A percentile compares a stretch with the other conserved stretches of the same genome.
These are phyloP conservation scores for Sphaeramia orbicularis DNA, from an alignment of 2,797 vertebrate species.

Conservation along the genomic window DNA sequence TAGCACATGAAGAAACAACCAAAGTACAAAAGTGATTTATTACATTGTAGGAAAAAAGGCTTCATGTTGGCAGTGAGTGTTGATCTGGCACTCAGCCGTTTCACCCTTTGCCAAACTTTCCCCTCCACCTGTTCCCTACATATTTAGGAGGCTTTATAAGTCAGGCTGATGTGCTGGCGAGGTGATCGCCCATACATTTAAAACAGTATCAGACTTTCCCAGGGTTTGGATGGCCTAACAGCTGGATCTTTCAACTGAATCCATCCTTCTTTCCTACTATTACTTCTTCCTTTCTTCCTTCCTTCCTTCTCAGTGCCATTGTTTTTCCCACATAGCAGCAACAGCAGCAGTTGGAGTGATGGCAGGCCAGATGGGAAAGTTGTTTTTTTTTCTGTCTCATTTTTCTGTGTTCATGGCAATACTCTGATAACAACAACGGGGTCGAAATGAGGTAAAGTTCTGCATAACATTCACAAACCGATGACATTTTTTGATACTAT, in stretches of 20 bases:
- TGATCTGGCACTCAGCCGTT: constrained; percentile 67
- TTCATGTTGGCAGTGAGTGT: constrained; percentile 68
- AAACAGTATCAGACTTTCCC: constrained; percentile 86
- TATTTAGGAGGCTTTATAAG: constrained; percentile 72
- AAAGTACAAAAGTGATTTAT: constrained; percentile 52
- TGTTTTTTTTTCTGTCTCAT: constrained; percentile 2
- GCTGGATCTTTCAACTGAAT: constrained; percentile 86
- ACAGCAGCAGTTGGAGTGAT: constrained; percentile 69
- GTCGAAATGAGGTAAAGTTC: constrained; percentile 51
- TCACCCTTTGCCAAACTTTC: constrained; percentile 67
- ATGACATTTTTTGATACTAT: too few relatives aligned
- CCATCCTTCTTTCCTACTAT: constrained; percentile 58
- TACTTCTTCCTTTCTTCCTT: constrained; percentile 54
- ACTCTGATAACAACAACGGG: constrained; percentile 44
- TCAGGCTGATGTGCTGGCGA: constrained; percentile 70
- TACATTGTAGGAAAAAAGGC: constrained; percentile 26
- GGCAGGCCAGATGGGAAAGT: constrained; percentile 81
- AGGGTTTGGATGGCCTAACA: constrained; percentile 86
- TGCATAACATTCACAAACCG: constrained; percentile 10
- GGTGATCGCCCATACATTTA: constrained; percentile 75
- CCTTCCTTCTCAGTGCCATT: constrained; percentile 53
- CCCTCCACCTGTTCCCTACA: constrained; percentile 80
- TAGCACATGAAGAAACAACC: constrained; percentile 49
- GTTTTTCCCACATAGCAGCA: constrained; percentile 77
- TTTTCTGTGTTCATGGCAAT: constrained; percentile 35